Evolutionary conservation across 2,888 invertebrate species (phyloP).

Genomic region (Trichogramma evanescens): DNA sequence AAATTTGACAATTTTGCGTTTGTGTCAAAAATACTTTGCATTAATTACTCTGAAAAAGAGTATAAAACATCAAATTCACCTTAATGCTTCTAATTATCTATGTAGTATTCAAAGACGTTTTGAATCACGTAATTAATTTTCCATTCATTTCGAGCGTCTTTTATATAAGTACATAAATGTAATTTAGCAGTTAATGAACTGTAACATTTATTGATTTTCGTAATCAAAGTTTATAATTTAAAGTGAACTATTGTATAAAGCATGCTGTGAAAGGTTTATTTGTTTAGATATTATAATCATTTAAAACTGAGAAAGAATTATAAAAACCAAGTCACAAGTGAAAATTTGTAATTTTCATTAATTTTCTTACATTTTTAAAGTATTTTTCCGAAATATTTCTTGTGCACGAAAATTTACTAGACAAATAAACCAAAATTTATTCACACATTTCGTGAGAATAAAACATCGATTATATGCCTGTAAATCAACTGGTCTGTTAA

Average conservation of each 20-base stretch:
- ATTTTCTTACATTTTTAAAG: background rate
- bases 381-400: background rate
- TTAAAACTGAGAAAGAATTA: background rate
- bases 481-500: constrained; percentile 14
- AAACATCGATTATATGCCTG: constrained; percentile 3
- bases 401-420: background rate
- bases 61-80: constrained; percentile 5
- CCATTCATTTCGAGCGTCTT: background rate
- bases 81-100: constrained; percentile 10
- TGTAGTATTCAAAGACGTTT: constrained; percentile 11
- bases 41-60: constrained; percentile 5
- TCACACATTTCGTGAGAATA: constrained; percentile 8
- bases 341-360: background rate
- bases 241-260: constrained; percentile 1
- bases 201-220: constrained; percentile 9
- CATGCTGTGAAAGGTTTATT: constrained; percentile 8
- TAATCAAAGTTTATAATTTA: constrained; percentile 6
- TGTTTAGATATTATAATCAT: background rate
- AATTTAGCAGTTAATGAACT: constrained; percentile 7
- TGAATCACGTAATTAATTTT: constrained; percentile 12
- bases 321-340: constrained; percentile 5
- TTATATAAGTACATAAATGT: constrained; percentile 15
- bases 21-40: background rate
- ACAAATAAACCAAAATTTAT: constrained; percentile 6
- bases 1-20: constrained; percentile 6